Evolutionary conservation across 2,888 invertebrate species (phyloP).

Genomic region (Thymelicus acteon): DNA sequence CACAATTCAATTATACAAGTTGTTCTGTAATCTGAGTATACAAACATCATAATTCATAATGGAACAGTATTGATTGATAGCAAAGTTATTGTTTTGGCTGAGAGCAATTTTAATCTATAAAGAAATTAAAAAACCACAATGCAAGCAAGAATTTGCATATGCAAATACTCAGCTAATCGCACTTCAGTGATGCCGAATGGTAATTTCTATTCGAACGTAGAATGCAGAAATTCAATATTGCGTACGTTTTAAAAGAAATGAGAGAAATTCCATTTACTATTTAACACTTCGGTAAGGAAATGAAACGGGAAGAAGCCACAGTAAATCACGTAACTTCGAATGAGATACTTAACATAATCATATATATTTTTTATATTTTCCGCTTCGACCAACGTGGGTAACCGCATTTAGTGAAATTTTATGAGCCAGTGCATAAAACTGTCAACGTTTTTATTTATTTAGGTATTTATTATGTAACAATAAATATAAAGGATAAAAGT

Average conservation of each 20-base stretch:
- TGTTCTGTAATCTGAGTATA: too few species aligned
- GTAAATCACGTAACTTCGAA: slow-evolving; percentile 31
- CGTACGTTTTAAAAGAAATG: slow-evolving; percentile 33
- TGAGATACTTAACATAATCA: slow-evolving; percentile 26
- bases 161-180: slow-evolving; percentile 15
- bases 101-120: too few species aligned
- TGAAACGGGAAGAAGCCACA: slow-evolving; percentile 31
- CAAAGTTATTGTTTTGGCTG: too few species aligned
- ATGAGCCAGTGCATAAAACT: not conserved
- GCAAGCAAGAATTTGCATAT: slow-evolving; percentile 4
- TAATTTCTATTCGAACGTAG: slow-evolving; percentile 19
- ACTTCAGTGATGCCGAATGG: not conserved
- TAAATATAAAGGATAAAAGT: too few species aligned
- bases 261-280: slow-evolving; percentile 35
- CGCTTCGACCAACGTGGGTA: not conserved
- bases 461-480: too few species aligned
- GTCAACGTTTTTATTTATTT: too few species aligned
- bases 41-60: too few species aligned
- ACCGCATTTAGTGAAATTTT: slow-evolving; percentile 1
- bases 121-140: not conserved
- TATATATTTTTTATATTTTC: slow-evolving; percentile 27
- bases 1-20: too few species aligned
- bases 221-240: slow-evolving; percentile 26
- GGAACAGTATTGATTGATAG: too few species aligned
- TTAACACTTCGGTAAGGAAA: slow-evolving; percentile 33